Conservation (phyloP, 2,888 invertebrate species). For the Coleophora deauratella region DNA sequence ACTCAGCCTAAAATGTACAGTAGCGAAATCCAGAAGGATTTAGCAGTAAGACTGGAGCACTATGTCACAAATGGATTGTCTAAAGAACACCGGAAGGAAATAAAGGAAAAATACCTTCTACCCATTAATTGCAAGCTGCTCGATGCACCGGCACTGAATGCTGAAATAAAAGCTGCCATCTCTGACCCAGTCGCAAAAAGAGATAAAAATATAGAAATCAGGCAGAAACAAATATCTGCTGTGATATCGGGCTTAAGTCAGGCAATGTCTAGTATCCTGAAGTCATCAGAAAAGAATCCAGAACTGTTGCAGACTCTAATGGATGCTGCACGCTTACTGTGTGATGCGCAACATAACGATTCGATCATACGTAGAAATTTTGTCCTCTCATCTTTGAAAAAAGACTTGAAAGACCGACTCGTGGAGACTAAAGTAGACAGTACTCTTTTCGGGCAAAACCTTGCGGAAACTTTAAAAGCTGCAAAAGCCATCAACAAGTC, state of each 20-base stretch:
- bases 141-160: constrained; percentile 2
- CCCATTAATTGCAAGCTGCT: constrained; percentile 1
- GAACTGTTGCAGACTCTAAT: constrained; percentile 2
- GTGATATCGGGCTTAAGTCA: constrained; percentile 5
- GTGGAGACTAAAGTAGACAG: constrained; percentile 2
- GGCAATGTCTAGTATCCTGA: not conserved
- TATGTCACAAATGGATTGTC: not conserved
- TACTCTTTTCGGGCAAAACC: constrained; percentile 3
- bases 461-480: constrained; percentile 5
- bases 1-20: constrained; percentile 5
- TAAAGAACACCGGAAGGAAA: constrained; percentile 1
- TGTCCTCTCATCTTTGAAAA: constrained; percentile 1
- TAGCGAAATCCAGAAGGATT: constrained; percentile 6
- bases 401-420: constrained; percentile 7
- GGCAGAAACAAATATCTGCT: constrained; percentile 5
- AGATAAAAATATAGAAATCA: constrained; percentile 8
- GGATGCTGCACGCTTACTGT: constrained; percentile 4
- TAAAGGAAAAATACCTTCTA: not conserved
- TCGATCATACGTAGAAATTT: constrained; percentile 4
- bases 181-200: not conserved
- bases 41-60: constrained; percentile 6
- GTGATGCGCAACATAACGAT: constrained; percentile 7
- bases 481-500: constrained; percentile 7
- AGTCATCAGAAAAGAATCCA: constrained; percentile 2
- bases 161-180: constrained; percentile 6